These are phyloP conservation scores for Drosophila seguyi DNA, from an alignment of 1,140 invertebrate species.

Conservation along the genomic window DNA sequence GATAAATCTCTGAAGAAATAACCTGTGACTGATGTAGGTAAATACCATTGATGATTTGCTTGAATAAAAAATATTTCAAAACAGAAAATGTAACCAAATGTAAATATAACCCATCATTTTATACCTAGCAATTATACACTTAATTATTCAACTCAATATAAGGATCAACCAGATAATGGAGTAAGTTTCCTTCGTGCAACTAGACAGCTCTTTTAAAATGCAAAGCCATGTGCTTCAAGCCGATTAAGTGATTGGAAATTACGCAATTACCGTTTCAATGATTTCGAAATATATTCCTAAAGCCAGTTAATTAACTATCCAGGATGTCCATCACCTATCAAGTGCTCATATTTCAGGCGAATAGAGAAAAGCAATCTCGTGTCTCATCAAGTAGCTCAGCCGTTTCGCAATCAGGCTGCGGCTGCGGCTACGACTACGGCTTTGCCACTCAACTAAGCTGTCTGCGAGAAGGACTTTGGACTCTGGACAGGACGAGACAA, in stretches of 20 bases:
- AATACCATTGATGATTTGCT: neutral
- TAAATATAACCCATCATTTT: neutral
- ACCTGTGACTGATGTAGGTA: neutral
- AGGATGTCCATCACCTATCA: conserved; percentile 17
- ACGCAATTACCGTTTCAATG: conserved; percentile 4
- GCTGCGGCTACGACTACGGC: conserved; percentile 9
- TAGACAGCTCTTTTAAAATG: conserved; percentile 3
- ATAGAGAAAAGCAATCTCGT: conserved; percentile 27
- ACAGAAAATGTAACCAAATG: neutral
- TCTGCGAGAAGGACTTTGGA: conserved; percentile 52
- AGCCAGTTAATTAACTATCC: conserved; percentile 33
- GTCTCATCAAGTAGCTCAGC: conserved; percentile 42
- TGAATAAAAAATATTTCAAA: neutral
- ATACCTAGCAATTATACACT: neutral
- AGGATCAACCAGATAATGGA: neutral
- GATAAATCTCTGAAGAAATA: neutral
- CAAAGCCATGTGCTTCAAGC: neutral
- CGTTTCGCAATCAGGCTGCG: conserved; percentile 56
- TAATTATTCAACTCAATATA: neutral
- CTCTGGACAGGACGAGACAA: conserved; percentile 38
- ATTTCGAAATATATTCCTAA: conserved; percentile 3
- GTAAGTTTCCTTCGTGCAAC: neutral
- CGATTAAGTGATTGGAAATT: neutral
- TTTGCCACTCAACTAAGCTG: conserved; percentile 55
- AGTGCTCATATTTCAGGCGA: conserved; percentile 30